Base-by-base conservation (phyloP, 2,888 invertebrate genomes). In the Crocallis elinguaria region DNA sequence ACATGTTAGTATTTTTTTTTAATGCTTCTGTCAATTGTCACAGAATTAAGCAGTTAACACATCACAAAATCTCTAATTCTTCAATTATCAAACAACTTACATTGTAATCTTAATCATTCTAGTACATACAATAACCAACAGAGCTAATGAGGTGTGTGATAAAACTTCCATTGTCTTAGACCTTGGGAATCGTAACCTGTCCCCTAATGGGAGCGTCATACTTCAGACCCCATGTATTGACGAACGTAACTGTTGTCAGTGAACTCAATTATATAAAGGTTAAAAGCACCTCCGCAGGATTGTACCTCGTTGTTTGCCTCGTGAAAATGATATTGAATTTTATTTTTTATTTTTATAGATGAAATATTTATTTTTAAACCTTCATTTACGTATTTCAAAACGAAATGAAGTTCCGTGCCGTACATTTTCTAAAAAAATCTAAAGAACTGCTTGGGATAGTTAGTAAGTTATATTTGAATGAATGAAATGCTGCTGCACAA, bases 111-210 rank as follows among this genome's bases (percentile, higher is more conserved):
- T 48, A 36, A 57, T 42, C 39, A 37, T 37, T 19, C n/a, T n/a
- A n/a, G n/a, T n/a, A n/a, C n/a, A 2, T 32, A 37, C 25, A 41
- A 60, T 44, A 56, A 56, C 46, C 25, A 43, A 54, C 44, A 49
- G 44, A 60, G 41, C 29, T 37, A 37, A 42, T 55, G 60, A 39
- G 14, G 43, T 43, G 59, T 56, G 68, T 54, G 69, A 68, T 70
- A 67, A 66, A 65, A 60, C 56, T 59, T 49, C 67, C 61, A 80
- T 82, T 80, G 82, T 82, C 60, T 71, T 43, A 41, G 49, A 60
- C 60, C 67, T 74, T 81, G 82, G 68, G 83, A 82, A 80, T 56
- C 56, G 23, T 50, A 56, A 55, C 64, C 67, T 66, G 60, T 56
- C 61, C 60, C 61, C 61, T 62, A 62, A 75, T 75, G 79, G 70